These are phyloP conservation scores for Trachelus stipa DNA, from an alignment of 2,888 invertebrate genomes.

Conservation along the genomic window DNA sequence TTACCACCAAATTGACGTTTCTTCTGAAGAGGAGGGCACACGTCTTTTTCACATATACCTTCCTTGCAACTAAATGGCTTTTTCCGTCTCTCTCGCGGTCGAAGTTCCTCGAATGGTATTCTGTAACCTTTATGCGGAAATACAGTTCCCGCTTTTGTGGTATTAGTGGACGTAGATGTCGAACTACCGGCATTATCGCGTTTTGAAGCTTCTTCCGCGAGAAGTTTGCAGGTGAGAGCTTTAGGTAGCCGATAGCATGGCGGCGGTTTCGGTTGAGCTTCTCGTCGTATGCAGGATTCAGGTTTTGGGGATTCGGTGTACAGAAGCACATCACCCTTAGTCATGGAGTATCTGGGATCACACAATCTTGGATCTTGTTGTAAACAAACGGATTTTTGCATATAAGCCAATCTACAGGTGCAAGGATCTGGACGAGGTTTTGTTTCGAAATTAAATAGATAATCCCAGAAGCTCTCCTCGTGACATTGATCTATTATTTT, in stretches of 20 bases:
- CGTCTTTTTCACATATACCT: slow-evolving; percentile 25
- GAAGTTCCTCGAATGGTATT: slow-evolving; percentile 37
- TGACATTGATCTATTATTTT: not conserved
- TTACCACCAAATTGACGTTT: not conserved
- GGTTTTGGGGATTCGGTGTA: slow-evolving; percentile 25
- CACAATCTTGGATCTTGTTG: slow-evolving; percentile 32
- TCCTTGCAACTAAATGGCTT: slow-evolving; percentile 29
- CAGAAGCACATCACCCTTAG: slow-evolving; percentile 33
- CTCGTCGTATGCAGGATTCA: slow-evolving; percentile 1
- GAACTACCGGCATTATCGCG: slow-evolving; percentile 13
- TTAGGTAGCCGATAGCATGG: slow-evolving; percentile 32
- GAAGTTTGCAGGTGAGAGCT: slow-evolving; percentile 29
- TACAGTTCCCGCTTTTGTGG: not conserved
- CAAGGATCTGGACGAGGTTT: slow-evolving; percentile 19
- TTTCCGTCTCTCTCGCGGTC: slow-evolving; percentile 25
- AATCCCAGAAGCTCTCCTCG: slow-evolving; percentile 29
- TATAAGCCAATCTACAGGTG: slow-evolving; percentile 21
- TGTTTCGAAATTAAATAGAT: slow-evolving; percentile 26
- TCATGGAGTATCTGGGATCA: slow-evolving; percentile 38
- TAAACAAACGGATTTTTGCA: not conserved
- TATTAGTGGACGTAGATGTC: not conserved
- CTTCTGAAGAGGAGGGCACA: not conserved
- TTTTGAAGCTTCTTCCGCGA: slow-evolving; percentile 18
- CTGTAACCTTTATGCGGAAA: not conserved
- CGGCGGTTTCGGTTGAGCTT: slow-evolving; percentile 33